Percentiles rank a stretch among this genome's conserved stretches.
Evolutionary conservation across 2,113 vertebrate genomes (phyloP).

Genomic region (Gasterosteus aculeatus): DNA sequence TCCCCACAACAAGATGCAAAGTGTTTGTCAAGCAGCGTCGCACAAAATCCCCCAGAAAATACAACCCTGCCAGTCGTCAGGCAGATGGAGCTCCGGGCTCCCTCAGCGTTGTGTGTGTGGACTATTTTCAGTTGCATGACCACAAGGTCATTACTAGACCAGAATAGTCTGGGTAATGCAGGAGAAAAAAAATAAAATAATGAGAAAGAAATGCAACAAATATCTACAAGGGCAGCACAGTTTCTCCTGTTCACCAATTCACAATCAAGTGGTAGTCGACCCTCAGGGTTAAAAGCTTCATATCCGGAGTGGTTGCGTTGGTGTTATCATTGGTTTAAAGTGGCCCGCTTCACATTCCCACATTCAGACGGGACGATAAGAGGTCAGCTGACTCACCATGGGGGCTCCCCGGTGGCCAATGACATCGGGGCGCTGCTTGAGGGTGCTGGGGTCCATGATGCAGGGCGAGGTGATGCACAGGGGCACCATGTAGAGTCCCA

Average conservation of each 20-base stretch:
- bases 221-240: neutral
- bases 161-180: constrained; percentile 26
- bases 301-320: neutral
- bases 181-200: constrained; percentile 9
- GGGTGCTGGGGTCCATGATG: constrained; percentile 89
- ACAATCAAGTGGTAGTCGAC: neutral
- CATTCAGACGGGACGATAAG: neutral
- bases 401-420: constrained; percentile 92
- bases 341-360: neutral
- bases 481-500: constrained; percentile 90
- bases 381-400: constrained; percentile 82
- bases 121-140: constrained; percentile 71
- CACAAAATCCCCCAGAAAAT: constrained; percentile 1
- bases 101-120: constrained; percentile 12
- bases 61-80: neutral
- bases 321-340: neutral
- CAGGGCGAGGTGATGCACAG: constrained; percentile 94
- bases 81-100: neutral
- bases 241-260: neutral
- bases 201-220: neutral
- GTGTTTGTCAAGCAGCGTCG: neutral
- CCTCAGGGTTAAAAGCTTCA: neutral
- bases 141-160: constrained; percentile 77
- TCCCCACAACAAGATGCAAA: neutral
- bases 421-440: constrained; percentile 87